phyloP scores from a whole-genome alignment of 2,797 vertebrate species.

The Clarias laeviceps region DNA sequence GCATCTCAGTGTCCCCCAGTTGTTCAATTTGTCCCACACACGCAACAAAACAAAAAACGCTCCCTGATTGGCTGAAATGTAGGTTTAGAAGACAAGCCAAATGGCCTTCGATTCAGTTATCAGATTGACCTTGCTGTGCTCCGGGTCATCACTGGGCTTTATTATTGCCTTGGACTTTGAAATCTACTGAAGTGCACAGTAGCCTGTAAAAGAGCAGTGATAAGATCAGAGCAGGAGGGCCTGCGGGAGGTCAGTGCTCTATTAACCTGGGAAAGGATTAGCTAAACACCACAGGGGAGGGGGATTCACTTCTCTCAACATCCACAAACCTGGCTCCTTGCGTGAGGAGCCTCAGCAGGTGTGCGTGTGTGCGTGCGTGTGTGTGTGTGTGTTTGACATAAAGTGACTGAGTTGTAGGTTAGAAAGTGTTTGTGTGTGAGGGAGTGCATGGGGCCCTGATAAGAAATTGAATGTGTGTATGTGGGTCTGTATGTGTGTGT shows the following conservation, averaged over 20 bases:
- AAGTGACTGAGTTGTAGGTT: constrained; percentile 7
- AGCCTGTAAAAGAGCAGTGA: constrained; percentile 65
- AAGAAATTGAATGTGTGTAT: constrained; percentile 26
- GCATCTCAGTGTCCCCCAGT: background rate
- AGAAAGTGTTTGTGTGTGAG: constrained; percentile 12
- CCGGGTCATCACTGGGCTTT: constrained; percentile 55
- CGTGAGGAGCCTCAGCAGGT: constrained; percentile 55
- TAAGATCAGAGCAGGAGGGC: constrained; percentile 76
- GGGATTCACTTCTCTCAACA: constrained; percentile 50
- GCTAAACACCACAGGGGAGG: constrained; percentile 61
- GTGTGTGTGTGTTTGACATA: constrained; percentile 19
- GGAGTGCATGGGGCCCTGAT: constrained; percentile 23
- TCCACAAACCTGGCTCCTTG: constrained; percentile 65
- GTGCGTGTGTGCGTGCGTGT: constrained; percentile 28
- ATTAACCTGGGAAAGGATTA: constrained; percentile 83
- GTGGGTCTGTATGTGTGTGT: constrained; percentile 41
- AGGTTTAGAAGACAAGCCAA: constrained; percentile 77
- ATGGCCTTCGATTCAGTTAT: constrained; percentile 76
- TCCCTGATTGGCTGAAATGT: constrained; percentile 67
- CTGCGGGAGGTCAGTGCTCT: constrained; percentile 79
- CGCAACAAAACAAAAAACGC: constrained; percentile 12
- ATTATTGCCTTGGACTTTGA: constrained; percentile 76
- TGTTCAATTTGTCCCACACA: background rate
- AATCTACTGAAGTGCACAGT: constrained; percentile 79
- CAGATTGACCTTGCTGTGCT: constrained; percentile 68